phyloP scores from a whole-genome alignment of 1,140 invertebrate species.

The Palaemon carinicauda region DNA sequence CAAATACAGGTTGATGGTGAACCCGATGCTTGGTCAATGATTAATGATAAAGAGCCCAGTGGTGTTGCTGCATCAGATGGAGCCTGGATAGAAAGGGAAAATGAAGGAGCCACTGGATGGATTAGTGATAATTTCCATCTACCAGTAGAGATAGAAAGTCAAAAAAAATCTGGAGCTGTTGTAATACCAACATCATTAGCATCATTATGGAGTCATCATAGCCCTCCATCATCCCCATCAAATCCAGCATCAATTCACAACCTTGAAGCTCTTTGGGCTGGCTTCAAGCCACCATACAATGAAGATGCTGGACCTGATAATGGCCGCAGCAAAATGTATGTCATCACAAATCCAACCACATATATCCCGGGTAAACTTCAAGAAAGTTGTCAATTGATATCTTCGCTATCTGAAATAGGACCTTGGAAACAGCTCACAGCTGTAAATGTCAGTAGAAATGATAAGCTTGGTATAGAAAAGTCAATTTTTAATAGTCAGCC shows the following conservation, averaged over 20 bases:
- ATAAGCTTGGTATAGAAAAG: constrained; percentile 31
- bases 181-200: constrained; percentile 36
- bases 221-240: constrained; percentile 25
- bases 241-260: constrained; percentile 18
- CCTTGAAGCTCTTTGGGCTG: constrained; percentile 35
- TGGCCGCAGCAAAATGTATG: constrained; percentile 1
- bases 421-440: constrained; percentile 21
- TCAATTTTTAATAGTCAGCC: neutral
- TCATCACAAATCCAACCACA: constrained; percentile 47
- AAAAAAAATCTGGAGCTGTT: constrained; percentile 16
- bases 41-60: neutral
- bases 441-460: neutral
- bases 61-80: neutral
- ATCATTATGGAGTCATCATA: constrained; percentile 29
- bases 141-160: neutral
- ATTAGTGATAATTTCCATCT: constrained; percentile 33
- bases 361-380: constrained; percentile 29
- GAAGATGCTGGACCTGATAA: constrained; percentile 5
- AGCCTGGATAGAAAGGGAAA: constrained; percentile 24
- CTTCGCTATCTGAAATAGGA: constrained; percentile 10
- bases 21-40: constrained; percentile 1
- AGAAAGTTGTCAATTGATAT: neutral
- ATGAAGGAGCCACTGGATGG: constrained; percentile 42
- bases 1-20: neutral
- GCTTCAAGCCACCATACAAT: neutral